Conservation (phyloP, 1,140 invertebrate genomes). For the Micrasema minimum region DNA sequence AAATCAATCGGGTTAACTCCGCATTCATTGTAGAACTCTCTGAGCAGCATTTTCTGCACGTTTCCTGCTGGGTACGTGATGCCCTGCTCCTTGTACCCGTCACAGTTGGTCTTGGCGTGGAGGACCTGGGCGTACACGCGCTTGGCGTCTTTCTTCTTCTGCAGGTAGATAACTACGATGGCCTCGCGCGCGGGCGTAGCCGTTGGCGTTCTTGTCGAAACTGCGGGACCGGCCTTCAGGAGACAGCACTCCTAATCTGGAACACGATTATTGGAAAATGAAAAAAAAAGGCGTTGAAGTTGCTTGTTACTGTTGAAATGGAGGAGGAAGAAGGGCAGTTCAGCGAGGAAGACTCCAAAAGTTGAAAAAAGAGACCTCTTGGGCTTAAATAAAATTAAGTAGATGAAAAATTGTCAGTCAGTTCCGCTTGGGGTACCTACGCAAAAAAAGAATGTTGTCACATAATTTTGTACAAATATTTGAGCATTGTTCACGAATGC, state of each 20-base stretch:
- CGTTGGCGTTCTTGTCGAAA: constrained; percentile 86
- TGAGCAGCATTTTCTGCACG: constrained; percentile 81
- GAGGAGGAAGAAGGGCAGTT: neutral
- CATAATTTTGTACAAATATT: too few relatives aligned
- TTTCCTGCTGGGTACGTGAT: constrained; percentile 92
- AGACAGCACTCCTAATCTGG: constrained; percentile 86
- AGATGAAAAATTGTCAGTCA: too few relatives aligned
- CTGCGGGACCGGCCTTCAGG: constrained; percentile 87
- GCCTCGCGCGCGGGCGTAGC: constrained; percentile 83
- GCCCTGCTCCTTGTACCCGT: constrained; percentile 89
- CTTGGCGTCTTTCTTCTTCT: constrained; percentile 82
- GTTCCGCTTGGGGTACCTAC: too few relatives aligned
- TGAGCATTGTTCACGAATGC: too few relatives aligned
- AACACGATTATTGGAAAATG: constrained; percentile 16
- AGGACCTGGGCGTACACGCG: constrained; percentile 64
- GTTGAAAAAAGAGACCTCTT: too few relatives aligned
- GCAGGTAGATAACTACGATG: constrained; percentile 81
- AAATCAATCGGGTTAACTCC: constrained; percentile 76
- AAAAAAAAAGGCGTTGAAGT: too few relatives aligned
- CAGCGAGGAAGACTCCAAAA: neutral
- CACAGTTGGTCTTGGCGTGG: constrained; percentile 79
- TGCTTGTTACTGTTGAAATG: neutral
- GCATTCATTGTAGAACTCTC: constrained; percentile 89
- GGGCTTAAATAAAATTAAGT: too few relatives aligned
- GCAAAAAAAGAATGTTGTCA: too few relatives aligned